Evolutionary conservation across 2,797 vertebrate species (phyloP), one percentile per base, ranked within the genome.

Genomic region (Chloroceryle inda): DNA sequence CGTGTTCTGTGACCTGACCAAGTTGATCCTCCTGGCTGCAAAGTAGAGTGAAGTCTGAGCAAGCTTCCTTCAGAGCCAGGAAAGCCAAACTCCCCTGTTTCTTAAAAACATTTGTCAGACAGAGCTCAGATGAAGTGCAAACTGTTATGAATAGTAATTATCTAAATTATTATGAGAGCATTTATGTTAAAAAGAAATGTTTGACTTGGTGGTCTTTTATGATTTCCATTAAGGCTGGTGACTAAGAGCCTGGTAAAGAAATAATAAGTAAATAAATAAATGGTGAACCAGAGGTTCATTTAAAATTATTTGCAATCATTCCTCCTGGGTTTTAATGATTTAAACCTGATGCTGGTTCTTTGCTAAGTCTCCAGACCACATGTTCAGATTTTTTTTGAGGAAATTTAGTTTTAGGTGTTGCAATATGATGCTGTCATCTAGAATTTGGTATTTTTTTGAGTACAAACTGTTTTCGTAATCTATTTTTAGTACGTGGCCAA

Each of bases 101-200:
- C 61, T 31, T 0, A 11, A 74, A 89, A 66, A 49, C 0, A 0
- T 29, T 69, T 29, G 1, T 56, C 16, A 31, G 29, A 9, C 20
- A 69, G 69, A 84, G 31, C 31, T 26, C 52, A 53, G n/a, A 5
- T 49, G 29, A 77, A 89, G 35, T 40, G 13, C 29, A 58, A 37
- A 31, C 11, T 73, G 8, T 66, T 80, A 19, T 9, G n/a, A 76
- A 35, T 16, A 53, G n/a, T 62, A 11, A 35, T 62, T 44, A 16
- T 37, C 17, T 66, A 66, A 66, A 69, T 58, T 40, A 77, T 40
- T 63, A 11, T 52, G 31, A 35, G 33, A 11, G 8, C n/a, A 12
- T 68, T 95, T 92, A 5, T 44, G 23, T 71, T 31, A 26, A 67
- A 91, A 27, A 63, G 24, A 74, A 91, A 24, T 61, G 20, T 71